Percentiles rank a stretch among this genome's conserved stretches.
These are phyloP conservation scores for Eufriesea mexicana DNA, from an alignment of 1,140 invertebrate species.

Conservation along the genomic window DNA sequence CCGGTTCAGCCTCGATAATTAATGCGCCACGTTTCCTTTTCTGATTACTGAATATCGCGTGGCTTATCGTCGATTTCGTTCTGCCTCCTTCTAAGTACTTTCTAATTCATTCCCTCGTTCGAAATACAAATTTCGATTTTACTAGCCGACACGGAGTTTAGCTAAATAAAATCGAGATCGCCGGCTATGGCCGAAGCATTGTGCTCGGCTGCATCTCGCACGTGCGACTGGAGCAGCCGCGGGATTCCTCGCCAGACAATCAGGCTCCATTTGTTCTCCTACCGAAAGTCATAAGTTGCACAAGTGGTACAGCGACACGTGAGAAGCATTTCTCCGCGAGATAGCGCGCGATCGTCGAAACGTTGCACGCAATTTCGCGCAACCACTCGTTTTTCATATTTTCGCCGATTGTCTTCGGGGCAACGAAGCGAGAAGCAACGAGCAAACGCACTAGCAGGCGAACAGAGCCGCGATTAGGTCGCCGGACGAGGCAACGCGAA, in stretches of 20 bases:
- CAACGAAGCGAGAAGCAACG: background rate
- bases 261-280: constrained; percentile 6
- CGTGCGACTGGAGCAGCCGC: background rate
- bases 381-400: background rate
- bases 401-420: background rate
- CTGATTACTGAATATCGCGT: constrained; percentile 1
- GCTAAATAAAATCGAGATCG: background rate
- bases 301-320: background rate
- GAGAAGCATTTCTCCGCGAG: background rate
- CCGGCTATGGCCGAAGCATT: background rate
- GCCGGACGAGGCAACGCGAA: constrained; percentile 42
- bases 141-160: too few species aligned
- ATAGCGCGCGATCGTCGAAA: background rate
- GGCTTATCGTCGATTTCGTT: background rate
- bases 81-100: background rate
- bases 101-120: too few species aligned
- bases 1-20: constrained; percentile 42
- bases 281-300: background rate
- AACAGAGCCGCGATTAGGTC: constrained; percentile 20
- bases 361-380: background rate
- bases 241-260: constrained; percentile 3
- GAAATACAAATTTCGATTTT: too few species aligned
- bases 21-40: constrained; percentile 36
- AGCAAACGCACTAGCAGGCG: background rate
- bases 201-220: background rate